Evolutionary conservation across 1,140 invertebrate genomes (phyloP), one percentile per base, ranked within the genome.

Genomic region (Solenopsis invicta): DNA sequence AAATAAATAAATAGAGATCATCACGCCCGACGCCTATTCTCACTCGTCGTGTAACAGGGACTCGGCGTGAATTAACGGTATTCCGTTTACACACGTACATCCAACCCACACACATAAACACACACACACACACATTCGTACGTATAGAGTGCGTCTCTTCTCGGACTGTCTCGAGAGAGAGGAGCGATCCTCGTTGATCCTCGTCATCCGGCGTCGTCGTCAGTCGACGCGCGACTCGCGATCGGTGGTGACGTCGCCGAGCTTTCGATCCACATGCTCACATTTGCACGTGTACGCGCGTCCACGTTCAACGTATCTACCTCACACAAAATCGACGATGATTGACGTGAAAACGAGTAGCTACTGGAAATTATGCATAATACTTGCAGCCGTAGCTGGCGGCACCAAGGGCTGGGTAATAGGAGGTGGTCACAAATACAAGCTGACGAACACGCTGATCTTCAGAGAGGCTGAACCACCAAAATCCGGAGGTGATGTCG

Each of bases 401-500:
- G 91, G 87, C 52, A 82, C 87, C 16, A 93, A 88, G 85, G 94
- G 93, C 67, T 95, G 94, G 95, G 82, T 92, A 13, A 52, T 91
- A 59, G 95, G 93, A 59, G 93, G 82, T 62, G 92, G 93, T 3
- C 37, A 92, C n/a, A 93, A 88, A 4, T 97, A 96, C 86, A 90
- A 93, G 18, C 92, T 96, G 52, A 94, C 93, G 37, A 96, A 95
- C 4, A 94, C 96, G 61, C 89, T 96, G 21, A 94, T 96, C 56
- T 96, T 96, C 89, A 96, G 96, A 90, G 93, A 93, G 59, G 92
- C 50, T 29, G 64, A 91, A 71, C 64, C 92, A 24, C 24, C 87
- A n/a, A 89, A 88, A 84, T 87, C 90, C 4, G 94, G 93, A 3
- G 96, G 96, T 80, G 96, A 97, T 86, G 96, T 97, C 52, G 97